Conservation (phyloP, 2,113 vertebrate genomes). For the Turdus rufiventris region DNA sequence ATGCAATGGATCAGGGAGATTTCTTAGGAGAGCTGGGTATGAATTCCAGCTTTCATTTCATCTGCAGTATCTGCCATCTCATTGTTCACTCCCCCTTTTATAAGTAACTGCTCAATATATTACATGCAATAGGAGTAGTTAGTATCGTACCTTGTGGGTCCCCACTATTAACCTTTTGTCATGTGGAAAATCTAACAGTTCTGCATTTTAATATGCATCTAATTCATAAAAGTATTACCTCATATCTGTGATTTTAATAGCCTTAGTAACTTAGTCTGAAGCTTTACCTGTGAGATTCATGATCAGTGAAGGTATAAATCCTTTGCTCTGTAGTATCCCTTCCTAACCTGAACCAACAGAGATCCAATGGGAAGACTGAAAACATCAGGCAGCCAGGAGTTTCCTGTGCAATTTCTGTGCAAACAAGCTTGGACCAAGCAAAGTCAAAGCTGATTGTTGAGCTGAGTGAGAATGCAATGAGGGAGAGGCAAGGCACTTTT, state of each 20-base stretch:
- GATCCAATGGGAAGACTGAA: background rate
- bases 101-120: slow-evolving; percentile 3
- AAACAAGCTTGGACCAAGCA: background rate
- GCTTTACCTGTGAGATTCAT: background rate
- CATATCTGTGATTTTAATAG: background rate
- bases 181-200: background rate
- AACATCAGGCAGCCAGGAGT: background rate
- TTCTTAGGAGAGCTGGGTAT: background rate
- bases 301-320: background rate
- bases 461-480: background rate
- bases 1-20: background rate
- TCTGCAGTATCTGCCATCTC: slow-evolving; percentile 10
- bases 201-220: slow-evolving; percentile 9
- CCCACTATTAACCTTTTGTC: slow-evolving; percentile 5
- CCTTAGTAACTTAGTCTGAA: background rate
- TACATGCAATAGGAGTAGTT: background rate
- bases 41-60: slow-evolving; percentile 27
- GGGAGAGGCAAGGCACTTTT: background rate
- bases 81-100: background rate
- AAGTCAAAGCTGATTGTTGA: background rate
- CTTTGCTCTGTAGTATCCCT: background rate
- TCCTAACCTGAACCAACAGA: background rate
- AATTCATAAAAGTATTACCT: slow-evolving; percentile 15
- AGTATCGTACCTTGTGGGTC: background rate
- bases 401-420: background rate